These are phyloP conservation scores for Mactra quadrangularis DNA, from an alignment of 1,140 invertebrate genomes.

Conservation along the genomic window DNA sequence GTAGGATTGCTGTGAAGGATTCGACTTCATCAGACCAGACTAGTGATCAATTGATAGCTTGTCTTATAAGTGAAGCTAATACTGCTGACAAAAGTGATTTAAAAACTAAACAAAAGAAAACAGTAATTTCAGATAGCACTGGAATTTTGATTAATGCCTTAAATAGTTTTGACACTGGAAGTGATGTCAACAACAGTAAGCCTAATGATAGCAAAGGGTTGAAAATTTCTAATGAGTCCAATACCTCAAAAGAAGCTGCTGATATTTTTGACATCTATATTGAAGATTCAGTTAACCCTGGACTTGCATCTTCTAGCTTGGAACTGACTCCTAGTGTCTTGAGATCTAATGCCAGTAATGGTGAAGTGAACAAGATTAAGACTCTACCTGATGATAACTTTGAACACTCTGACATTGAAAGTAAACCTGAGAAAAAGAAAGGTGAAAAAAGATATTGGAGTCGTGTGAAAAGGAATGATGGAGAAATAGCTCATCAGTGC, in stretches of 20 bases:
- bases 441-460: slow-evolving; percentile 55
- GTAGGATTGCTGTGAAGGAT: not conserved
- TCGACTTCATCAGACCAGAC: not conserved
- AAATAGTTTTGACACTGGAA: not conserved
- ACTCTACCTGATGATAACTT: not conserved
- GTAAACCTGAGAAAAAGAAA: not conserved
- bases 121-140: not conserved
- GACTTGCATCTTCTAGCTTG: not conserved
- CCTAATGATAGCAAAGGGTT: not conserved
- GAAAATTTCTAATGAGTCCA: not conserved
- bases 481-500: slow-evolving; percentile 21
- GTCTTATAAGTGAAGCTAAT: not conserved
- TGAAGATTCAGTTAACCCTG: not conserved
- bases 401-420: not conserved
- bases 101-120: not conserved
- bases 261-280: not conserved
- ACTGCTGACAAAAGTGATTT: not conserved
- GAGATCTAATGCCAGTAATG: not conserved
- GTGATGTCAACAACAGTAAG: not conserved
- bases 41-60: not conserved
- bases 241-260: not conserved
- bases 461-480: slow-evolving; percentile 31
- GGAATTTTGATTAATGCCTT: not conserved
- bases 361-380: not conserved
- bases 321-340: not conserved